Conservation (phyloP, 2,113 vertebrate genomes). For the Formicarius rufipectus region DNA sequence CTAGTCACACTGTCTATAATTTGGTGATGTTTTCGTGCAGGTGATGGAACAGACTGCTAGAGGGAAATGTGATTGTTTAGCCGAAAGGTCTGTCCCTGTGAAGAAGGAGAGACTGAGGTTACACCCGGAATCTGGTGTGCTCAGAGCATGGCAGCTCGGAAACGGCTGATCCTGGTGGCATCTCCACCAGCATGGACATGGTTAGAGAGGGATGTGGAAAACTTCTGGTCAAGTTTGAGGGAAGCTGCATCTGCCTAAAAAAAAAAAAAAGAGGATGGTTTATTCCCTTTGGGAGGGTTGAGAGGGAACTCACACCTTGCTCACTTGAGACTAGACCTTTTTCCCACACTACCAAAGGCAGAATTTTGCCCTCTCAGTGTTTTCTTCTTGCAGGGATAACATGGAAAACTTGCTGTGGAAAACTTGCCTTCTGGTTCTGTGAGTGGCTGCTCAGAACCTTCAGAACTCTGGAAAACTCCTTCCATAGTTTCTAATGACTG, state of each 20-base stretch:
- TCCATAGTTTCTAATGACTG: not conserved
- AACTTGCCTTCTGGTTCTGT: not conserved
- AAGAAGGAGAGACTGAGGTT: fast-evolving
- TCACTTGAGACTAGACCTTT: not conserved
- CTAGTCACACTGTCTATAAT: not conserved
- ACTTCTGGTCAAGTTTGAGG: not conserved
- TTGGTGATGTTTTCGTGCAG: not conserved
- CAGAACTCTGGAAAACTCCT: not conserved
- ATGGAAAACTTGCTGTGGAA: not conserved
- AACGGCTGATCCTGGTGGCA: not conserved
- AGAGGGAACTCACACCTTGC: not conserved
- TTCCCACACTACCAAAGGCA: not conserved
- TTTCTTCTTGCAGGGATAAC: not conserved
- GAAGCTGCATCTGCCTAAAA: not conserved
- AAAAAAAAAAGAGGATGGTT: not conserved
- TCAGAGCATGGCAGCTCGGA: not conserved
- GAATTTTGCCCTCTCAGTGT: not conserved
- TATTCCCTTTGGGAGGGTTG: not conserved
- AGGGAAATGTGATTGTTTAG: not conserved
- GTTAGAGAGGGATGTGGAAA: not conserved
- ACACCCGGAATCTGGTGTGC: not conserved
- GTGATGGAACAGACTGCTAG: not conserved
- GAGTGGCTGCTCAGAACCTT: not conserved
- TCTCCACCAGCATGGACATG: not conserved
- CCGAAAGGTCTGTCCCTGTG: not conserved